Evolutionary conservation across 2,113 vertebrate genomes (phyloP), one percentile per base, ranked within the genome.

Genomic region (Thunnus maccoyii): DNA sequence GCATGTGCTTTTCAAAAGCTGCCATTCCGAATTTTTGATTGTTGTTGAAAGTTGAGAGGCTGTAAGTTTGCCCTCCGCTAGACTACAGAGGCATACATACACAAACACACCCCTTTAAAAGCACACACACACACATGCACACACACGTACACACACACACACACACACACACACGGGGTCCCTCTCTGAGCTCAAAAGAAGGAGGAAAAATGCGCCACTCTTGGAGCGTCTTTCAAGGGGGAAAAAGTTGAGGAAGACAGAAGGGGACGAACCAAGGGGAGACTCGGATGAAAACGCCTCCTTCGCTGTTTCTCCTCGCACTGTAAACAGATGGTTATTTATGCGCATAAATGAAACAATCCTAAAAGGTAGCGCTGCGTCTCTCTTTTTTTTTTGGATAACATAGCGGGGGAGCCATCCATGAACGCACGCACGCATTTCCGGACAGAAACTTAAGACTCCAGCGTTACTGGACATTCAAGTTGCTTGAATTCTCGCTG

Each of bases 201-300:
- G 82, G 86, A 88, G 86, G 86, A 82, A 88, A 92, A 93, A 92
- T 92, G 93, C 91, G 84, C 92, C 94, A 90, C 90, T 94, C 87
- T 89, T 76, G 88, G 86, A 89, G 89, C 90, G 92, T 90, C 92
- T 95, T 92, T 94, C 86, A 76, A 83, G 83, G 83, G 77, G 81
- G 86, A 76, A 91, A 94, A 94, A 94, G 91, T 94, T 92, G 86
- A 85, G 78, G 86, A 84, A 86, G 87, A 83, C 86, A 89, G 75
- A 86, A 88, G 90, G 91, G 88, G 88, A 91, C 85, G 86, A 91
- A 80, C 85, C 82, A 79, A 88, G 88, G 65, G 84, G 89, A 90
- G 82, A 79, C 72, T 86, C 88, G 87, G 90, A 86, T 88, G 76
- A 90, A 88, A 67, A 83, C 84, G 82, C 79, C 88, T 91, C 91